Evolutionary conservation across 2,113 vertebrate species (phyloP).

Genomic region (Lophochroa leadbeateri): DNA sequence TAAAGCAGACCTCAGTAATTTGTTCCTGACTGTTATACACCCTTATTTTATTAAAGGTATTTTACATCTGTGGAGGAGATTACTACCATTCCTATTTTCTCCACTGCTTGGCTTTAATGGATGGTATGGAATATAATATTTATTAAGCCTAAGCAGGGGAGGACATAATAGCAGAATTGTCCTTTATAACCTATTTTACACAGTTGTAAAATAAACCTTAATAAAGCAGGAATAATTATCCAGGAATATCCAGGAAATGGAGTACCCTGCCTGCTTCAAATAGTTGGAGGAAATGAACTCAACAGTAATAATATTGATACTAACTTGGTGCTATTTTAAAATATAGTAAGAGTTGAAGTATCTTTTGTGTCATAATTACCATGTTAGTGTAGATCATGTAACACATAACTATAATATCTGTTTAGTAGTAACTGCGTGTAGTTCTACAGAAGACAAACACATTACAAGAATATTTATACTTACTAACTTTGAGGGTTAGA

Average conservation of each 20-base stretch:
- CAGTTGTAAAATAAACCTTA: constrained; percentile 70
- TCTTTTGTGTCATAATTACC: neutral
- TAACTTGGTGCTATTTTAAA: neutral
- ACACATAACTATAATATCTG: neutral
- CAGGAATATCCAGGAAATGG: constrained; percentile 18
- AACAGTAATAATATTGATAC: neutral
- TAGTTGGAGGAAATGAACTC: constrained; percentile 17
- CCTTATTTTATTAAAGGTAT: constrained; percentile 70
- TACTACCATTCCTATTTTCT: constrained; percentile 63
- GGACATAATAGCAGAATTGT: constrained; percentile 63
- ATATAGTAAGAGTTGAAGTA: neutral
- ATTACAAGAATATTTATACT: neutral
- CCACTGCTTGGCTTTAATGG: constrained; percentile 61
- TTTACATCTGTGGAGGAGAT: constrained; percentile 68
- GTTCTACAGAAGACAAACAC: neutral
- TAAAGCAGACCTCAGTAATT: constrained; percentile 69
- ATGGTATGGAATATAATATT: constrained; percentile 64
- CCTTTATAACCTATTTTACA: constrained; percentile 67
- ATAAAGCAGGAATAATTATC: constrained; percentile 71
- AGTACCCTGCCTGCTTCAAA: neutral
- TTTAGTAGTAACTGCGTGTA: neutral
- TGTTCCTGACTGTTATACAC: constrained; percentile 68
- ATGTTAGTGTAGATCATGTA: neutral
- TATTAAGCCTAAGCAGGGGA: constrained; percentile 59
- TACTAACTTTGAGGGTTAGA: neutral